Conservation (phyloP, 1,140 invertebrate species). For the Drosophila orena region DNA sequence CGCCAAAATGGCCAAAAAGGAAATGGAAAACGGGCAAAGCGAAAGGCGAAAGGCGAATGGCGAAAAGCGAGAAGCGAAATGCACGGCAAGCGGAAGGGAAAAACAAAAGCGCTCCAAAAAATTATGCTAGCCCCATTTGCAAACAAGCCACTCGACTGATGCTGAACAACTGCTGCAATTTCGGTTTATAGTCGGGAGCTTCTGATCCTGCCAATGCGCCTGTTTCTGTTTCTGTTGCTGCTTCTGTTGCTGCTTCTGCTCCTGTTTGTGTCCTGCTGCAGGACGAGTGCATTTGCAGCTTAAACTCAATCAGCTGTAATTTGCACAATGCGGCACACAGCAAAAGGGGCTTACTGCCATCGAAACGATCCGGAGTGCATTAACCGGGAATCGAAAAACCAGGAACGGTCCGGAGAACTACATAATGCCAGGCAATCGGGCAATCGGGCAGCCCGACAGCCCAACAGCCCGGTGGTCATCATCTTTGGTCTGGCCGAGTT, state of each 20-base stretch:
- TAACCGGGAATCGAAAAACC: constrained; percentile 11
- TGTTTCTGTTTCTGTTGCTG: neutral
- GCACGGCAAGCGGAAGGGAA: neutral
- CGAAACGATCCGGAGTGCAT: constrained; percentile 34
- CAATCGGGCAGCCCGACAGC: neutral
- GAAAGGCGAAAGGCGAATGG: too few species aligned
- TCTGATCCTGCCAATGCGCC: neutral
- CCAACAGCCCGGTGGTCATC: constrained; percentile 14
- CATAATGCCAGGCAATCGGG: neutral
- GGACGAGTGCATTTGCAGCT: constrained; percentile 49
- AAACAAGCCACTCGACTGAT: constrained; percentile 69
- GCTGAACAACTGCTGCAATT: constrained; percentile 53
- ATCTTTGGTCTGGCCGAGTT: constrained; percentile 37
- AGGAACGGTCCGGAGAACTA: neutral
- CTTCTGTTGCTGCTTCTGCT: constrained; percentile 6
- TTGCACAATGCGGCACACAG: constrained; percentile 58
- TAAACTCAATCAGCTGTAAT: constrained; percentile 76
- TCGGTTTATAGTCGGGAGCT: constrained; percentile 44
- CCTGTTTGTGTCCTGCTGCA: constrained; percentile 23
- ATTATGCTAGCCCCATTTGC: constrained; percentile 77
- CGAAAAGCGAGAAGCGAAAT: neutral
- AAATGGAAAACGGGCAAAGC: neutral
- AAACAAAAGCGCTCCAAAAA: constrained; percentile 53
- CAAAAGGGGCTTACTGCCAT: constrained; percentile 48
- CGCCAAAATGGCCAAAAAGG: neutral